These are phyloP conservation scores for Marasmarcha lunaedactyla DNA, from an alignment of 2,888 invertebrate species.

Conservation along the genomic window DNA sequence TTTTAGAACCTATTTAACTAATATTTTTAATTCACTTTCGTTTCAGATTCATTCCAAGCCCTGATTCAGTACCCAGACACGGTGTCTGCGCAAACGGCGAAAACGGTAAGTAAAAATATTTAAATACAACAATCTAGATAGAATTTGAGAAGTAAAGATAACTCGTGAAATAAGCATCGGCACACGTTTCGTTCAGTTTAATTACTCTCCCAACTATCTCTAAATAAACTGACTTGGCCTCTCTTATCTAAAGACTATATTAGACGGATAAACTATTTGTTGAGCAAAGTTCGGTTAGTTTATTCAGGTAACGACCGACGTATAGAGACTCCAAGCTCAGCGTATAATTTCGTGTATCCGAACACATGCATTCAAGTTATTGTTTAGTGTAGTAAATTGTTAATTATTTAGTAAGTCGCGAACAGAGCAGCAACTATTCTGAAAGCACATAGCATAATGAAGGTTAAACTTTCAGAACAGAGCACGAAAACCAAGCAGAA, in stretches of 20 bases:
- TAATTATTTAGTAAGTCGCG: slow-evolving; percentile 1
- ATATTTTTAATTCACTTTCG: slow-evolving; percentile 23
- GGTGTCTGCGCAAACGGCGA: slow-evolving; percentile 96
- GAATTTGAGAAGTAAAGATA: too few species aligned
- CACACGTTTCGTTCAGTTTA: slow-evolving; percentile 60
- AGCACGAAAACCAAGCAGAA: slow-evolving; percentile 16
- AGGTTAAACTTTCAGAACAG: slow-evolving; percentile 2
- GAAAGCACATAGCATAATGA: not conserved
- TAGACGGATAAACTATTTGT: not conserved
- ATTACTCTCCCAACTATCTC: slow-evolving; percentile 54
- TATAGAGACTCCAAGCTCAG: not conserved
- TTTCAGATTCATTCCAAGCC: slow-evolving; percentile 96
- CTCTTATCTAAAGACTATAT: slow-evolving; percentile 21
- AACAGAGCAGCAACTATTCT: not conserved
- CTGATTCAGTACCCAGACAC: slow-evolving; percentile 99
- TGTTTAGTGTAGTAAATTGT: not conserved
- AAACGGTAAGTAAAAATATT: slow-evolving; percentile 90
- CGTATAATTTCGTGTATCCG: not conserved
- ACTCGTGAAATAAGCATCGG: too few species aligned
- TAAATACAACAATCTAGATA: slow-evolving; percentile 24
- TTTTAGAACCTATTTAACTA: not conserved
- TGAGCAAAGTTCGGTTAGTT: not conserved
- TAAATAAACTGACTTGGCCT: slow-evolving; percentile 43
- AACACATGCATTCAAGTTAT: not conserved
- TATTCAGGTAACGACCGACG: not conserved